Evolutionary conservation across 2,797 vertebrate species (phyloP), one percentile per base, ranked within the genome.

Genomic region (Cryptoprocta ferox): DNA sequence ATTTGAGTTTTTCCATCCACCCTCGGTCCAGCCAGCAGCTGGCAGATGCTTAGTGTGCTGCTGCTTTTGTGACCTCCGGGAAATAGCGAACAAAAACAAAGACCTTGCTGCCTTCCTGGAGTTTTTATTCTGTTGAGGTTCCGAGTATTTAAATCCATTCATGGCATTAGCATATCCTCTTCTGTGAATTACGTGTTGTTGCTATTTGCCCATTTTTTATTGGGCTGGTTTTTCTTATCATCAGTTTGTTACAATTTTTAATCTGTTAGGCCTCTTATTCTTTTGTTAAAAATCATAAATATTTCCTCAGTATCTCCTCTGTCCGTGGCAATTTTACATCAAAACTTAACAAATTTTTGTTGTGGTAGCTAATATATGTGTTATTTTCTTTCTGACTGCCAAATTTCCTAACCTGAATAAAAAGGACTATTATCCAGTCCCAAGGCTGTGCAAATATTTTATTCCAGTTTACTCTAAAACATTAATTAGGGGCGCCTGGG

Each of bases 401-500:
- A 59, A 3, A 81, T 92, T 93, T 94, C 11, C 30, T 93, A 9
- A 73, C 53, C 94, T 88, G 15, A 39, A 73, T 73, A 91, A 71
- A 28, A 66, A 79, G 37, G 61, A 65, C 24, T 71, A 3, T 24
- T 94, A 0, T 84, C 28, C n/a, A 79, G 28, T 63, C 18, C 75
- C 70, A 79, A 30, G 28, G 35, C 84, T 82, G 66, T 66, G 76
- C 93, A 97, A 71, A 71, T 53, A 26, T 48, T 75, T 48, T 59
- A 80, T 35, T 78, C 30, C 61, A 32, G 19, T 83, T 94, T 85
- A 89, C 84, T 81, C 63, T 83, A 75, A 89, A 96, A 93, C 37
- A 81, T 37, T 56, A 61, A 68, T 59, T 24, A 59, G 56, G 56
- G 56, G 56, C 8, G 21, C 21, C 56, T 24, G 56, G 56, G 21